Evolutionary conservation across 2,113 vertebrate species (phyloP).

Genomic region (Zingel zingel): DNA sequence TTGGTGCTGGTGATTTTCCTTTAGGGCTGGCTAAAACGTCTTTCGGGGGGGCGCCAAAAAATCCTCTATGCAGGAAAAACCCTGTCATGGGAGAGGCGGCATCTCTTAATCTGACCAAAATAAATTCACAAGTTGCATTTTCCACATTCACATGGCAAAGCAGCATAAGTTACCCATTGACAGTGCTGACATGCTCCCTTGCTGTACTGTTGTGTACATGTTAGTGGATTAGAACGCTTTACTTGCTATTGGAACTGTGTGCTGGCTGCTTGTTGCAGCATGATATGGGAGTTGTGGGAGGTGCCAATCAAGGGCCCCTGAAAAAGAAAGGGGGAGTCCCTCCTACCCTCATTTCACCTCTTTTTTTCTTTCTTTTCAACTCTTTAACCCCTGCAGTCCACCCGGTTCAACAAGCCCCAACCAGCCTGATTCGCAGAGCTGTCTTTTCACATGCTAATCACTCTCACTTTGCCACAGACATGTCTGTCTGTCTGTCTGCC

Average conservation of each 20-base stretch:
- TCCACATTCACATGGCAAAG: neutral
- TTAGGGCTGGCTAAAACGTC: too few relatives aligned
- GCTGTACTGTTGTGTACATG: neutral
- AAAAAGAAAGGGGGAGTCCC: neutral
- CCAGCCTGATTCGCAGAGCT: conserved; percentile 15
- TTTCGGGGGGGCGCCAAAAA: too few relatives aligned
- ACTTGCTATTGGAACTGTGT: neutral
- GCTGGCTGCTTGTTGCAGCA: conserved; percentile 2
- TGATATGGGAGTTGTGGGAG: neutral
- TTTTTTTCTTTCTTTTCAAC: neutral
- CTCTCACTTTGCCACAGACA: neutral
- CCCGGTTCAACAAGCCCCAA: conserved; percentile 28
- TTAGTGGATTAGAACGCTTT: neutral
- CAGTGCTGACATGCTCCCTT: neutral
- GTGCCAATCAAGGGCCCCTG: conserved; percentile 2
- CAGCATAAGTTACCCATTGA: neutral
- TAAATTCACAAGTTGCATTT: neutral
- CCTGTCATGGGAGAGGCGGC: neutral
- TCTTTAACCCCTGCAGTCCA: neutral
- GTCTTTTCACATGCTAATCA: conserved; percentile 43
- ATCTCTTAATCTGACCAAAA: neutral
- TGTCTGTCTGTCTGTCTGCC: conserved; percentile 1
- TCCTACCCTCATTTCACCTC: neutral
- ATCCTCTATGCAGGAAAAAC: too few relatives aligned
- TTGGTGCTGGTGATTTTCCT: too few relatives aligned